A percentile compares a stretch with the other conserved stretches of the same genome.
Conservation (phyloP, 92 coral and sea anemone genomes). For the Epizoanthus illoricatus region DNA sequence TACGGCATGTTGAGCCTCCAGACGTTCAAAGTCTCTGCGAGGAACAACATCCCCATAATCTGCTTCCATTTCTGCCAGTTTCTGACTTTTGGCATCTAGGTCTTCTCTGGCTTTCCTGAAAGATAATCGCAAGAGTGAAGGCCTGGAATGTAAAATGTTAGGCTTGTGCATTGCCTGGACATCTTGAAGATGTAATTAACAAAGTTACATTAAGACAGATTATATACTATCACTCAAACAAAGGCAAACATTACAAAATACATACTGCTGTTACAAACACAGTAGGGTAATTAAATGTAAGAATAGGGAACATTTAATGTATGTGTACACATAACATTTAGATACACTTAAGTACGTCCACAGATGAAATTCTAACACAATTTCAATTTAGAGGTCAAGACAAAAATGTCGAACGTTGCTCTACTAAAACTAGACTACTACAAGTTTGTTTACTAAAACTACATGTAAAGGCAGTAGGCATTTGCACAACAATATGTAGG, state of each 20-base stretch:
- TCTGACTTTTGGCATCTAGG: conserved; percentile 80
- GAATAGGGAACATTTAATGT: too few relatives aligned
- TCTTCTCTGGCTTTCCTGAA: conserved; percentile 97
- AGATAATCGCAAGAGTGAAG: background rate
- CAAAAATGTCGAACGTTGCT: too few relatives aligned
- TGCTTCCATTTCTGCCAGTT: conserved; percentile 95
- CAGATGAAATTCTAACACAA: too few relatives aligned
- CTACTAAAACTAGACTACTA: too few relatives aligned
- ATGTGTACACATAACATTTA: too few relatives aligned
- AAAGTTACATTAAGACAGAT: background rate
- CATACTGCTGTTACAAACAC: too few relatives aligned
- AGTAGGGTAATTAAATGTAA: too few relatives aligned
- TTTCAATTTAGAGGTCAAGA: too few relatives aligned
- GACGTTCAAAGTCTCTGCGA: conserved; percentile 87
- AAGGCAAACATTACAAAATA: too few relatives aligned
- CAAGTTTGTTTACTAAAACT: background rate
- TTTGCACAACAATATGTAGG: too few relatives aligned
- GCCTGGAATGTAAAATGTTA: background rate
- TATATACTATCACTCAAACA: too few relatives aligned
- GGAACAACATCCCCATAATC: conserved; percentile 99
- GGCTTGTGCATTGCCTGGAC: background rate
- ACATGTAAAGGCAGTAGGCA: background rate
- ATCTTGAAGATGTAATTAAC: background rate
- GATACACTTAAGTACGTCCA: too few relatives aligned
- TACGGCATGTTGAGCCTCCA: conserved; percentile 72